A percentile compares a stretch with the other conserved stretches of the same genome.
phyloP scores from a whole-genome alignment of 2,113 vertebrate species.

The Cyphomyrus plagiostoma region DNA sequence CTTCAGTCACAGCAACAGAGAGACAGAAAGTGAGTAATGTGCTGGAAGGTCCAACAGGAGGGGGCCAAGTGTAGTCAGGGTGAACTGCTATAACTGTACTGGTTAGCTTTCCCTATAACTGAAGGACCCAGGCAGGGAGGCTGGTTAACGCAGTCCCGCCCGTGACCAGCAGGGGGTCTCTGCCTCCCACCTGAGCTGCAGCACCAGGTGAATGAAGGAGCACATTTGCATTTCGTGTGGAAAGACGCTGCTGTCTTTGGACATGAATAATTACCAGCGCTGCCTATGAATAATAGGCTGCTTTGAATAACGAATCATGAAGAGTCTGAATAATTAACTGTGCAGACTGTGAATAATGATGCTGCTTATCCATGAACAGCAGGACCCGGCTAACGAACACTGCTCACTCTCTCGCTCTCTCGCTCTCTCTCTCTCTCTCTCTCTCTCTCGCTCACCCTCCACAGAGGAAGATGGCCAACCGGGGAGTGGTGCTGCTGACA shows the following conservation, averaged over 20 bases:
- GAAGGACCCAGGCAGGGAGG: background rate
- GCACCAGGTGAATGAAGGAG: background rate
- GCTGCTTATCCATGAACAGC: background rate
- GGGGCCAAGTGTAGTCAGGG: background rate
- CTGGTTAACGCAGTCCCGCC: background rate
- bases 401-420: background rate
- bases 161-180: background rate
- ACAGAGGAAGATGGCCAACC: slow-evolving; percentile 65
- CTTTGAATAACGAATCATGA: background rate
- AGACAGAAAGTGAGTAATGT: slow-evolving; percentile 71
- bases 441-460: background rate
- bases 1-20: slow-evolving; percentile 71
- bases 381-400: background rate
- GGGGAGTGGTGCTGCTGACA: slow-evolving; percentile 70
- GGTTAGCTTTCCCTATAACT: background rate
- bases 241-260: background rate
- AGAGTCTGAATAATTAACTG: background rate
- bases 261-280: background rate
- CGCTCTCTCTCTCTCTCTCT: background rate
- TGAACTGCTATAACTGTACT: background rate
- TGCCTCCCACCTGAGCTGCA: background rate
- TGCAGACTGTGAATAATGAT: background rate
- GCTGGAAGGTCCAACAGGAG: background rate
- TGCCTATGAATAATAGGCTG: slow-evolving; percentile 1
- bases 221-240: background rate